These are phyloP conservation scores for Morus bassanus DNA, from an alignment of 2,797 vertebrate species.

Conservation along the genomic window DNA sequence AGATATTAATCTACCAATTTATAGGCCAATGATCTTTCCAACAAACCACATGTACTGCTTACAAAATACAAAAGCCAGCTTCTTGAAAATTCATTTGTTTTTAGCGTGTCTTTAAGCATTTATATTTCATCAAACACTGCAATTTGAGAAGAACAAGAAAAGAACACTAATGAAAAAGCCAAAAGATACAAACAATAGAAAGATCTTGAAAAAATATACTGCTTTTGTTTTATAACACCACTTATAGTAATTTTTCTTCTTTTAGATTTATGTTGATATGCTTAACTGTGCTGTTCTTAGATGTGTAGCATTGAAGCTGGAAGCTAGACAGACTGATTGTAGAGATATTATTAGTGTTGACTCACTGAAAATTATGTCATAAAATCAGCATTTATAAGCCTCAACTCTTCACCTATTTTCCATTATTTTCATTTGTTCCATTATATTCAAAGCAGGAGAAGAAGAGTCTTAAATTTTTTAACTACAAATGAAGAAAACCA, in stretches of 20 bases:
- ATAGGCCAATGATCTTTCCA: neutral
- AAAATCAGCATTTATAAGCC: constrained; percentile 27
- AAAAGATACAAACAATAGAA: neutral
- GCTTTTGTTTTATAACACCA: neutral
- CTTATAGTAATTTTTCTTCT: constrained; percentile 4
- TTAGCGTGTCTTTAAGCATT: neutral
- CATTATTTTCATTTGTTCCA: neutral
- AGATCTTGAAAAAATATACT: neutral
- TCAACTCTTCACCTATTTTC: neutral
- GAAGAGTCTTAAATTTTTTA: neutral
- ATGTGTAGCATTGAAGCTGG: neutral
- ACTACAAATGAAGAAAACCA: constrained; percentile 47
- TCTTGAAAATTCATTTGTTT: constrained; percentile 2
- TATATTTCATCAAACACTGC: neutral
- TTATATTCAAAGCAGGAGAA: neutral
- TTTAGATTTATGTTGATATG: constrained; percentile 21
- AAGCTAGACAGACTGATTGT: neutral
- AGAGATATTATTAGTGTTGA: neutral
- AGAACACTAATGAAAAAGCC: neutral
- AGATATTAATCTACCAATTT: constrained; percentile 6
- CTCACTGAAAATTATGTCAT: constrained; percentile 22
- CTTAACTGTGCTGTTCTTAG: constrained; percentile 25
- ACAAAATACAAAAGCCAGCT: neutral
- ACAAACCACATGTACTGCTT: neutral
- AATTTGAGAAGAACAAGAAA: neutral